Evolutionary conservation across 2,113 vertebrate species (phyloP).

Genomic region (Camelus bactrianus): DNA sequence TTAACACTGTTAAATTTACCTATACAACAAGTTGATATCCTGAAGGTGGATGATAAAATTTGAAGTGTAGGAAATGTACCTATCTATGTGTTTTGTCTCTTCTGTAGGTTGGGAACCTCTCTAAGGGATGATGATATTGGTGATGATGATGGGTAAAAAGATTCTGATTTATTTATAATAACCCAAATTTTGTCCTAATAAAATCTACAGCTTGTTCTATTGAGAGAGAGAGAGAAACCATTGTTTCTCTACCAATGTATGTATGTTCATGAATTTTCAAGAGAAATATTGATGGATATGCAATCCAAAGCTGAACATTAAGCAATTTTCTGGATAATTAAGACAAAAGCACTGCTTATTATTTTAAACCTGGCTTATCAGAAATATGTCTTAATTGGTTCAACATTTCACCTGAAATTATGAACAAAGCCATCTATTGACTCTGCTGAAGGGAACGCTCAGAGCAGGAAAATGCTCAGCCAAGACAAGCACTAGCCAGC

Average conservation of each 20-base stretch:
- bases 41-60: not conserved
- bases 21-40: not conserved
- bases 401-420: slow-evolving; percentile 1
- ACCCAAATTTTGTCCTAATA: not conserved
- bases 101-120: not conserved
- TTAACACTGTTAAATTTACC: not conserved
- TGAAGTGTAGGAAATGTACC: not conserved
- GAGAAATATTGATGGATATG: slow-evolving; percentile 2
- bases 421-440: not conserved
- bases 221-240: not conserved
- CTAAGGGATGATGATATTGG: not conserved
- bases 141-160: not conserved
- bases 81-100: not conserved
- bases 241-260: not conserved
- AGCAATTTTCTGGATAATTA: slow-evolving; percentile 39
- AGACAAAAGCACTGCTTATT: slow-evolving; percentile 20
- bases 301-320: slow-evolving; percentile 15
- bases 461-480: not conserved
- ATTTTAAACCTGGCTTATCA: slow-evolving; percentile 40
- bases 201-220: not conserved
- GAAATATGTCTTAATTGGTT: not conserved
- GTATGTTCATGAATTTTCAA: slow-evolving; percentile 23
- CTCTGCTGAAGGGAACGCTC: not conserved
- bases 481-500: not conserved
- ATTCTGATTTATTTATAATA: not conserved